Base-by-base conservation (phyloP, 1,140 invertebrate species). In the Plutomurus gul region DNA sequence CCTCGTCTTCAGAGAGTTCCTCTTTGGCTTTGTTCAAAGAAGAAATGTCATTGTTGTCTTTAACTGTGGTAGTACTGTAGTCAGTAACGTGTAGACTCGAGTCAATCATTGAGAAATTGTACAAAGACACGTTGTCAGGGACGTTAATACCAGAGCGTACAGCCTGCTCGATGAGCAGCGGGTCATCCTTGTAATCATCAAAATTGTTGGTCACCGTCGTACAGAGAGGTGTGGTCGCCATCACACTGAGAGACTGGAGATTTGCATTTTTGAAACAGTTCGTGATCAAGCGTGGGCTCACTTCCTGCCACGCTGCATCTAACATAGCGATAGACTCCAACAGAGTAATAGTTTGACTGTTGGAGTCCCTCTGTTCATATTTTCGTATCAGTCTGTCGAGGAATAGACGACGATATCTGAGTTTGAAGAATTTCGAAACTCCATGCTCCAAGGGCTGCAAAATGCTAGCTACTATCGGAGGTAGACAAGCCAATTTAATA, bases 401-500 rank as follows among this genome's bases (percentile, higher is more conserved):
- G 5, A 75, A n/a, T 8, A 79, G 33, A 22, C 71, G 56, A 33
- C 78, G 20, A 70, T 79, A 79, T 6, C 56, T 37, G 22, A 18
- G 6, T 46, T 76, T 75, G 4, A 79, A 20, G 7, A 11, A 5
- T 30, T 72, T 49, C 16, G 70, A 39, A 0, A 79, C 47, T 8
- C 78, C 78, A 40, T 79, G 72, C 3, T 79, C 72, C 20, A 79
- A 71, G 0, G 78, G 78, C 22, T 79, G 78, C 1, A 79, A 30
- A 30, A 79, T 25, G 20, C 27, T 43, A 6, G 78, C 72, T 4
- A 79, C 56, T 6, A 49, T 40, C 4, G 73, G 72, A 10, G 78
- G 73, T 10, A 79, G 18, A 27, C 43, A 70, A 4, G 47, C 73
- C 16, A 79, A 10, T 75, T 75, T 75, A 16, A 79, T 79, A 11